These are phyloP conservation scores for Rotaria magnacalcarata DNA, from an alignment of 2,888 invertebrate genomes.

Conservation along the genomic window DNA sequence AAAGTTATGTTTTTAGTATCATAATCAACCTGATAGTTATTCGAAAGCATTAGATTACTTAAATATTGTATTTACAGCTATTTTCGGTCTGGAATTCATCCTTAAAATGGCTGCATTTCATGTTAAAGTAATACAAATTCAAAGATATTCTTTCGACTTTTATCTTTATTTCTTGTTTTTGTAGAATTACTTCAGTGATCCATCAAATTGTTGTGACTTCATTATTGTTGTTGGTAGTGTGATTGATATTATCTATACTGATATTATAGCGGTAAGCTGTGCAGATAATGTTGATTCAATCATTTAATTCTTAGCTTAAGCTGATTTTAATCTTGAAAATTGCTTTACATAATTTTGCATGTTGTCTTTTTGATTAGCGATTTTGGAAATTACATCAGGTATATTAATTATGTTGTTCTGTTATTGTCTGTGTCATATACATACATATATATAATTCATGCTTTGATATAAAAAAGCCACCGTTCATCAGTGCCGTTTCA, in stretches of 20 bases:
- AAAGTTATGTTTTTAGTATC: slow-evolving; percentile 65
- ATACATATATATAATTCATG: no score
- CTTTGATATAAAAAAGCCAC: no score
- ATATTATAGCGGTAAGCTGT: not conserved
- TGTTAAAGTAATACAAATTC: slow-evolving; percentile 73
- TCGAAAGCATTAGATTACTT: slow-evolving; percentile 80
- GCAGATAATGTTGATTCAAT: no score
- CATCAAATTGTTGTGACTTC: slow-evolving; percentile 49
- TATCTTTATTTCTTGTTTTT: slow-evolving; percentile 44
- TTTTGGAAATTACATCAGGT: not conserved
- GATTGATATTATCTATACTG: slow-evolving; percentile 70
- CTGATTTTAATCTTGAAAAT: no score
- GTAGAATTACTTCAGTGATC: slow-evolving; percentile 49
- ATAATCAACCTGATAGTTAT: slow-evolving; percentile 77
- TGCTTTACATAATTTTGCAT: no score
- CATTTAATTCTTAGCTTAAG: not conserved
- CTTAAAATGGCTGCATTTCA: slow-evolving; percentile 81
- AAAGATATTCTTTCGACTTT: no score
- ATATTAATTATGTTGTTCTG: not conserved
- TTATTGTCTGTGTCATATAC: not conserved
- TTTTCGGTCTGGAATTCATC: slow-evolving; percentile 93
- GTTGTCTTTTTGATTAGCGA: not conserved
- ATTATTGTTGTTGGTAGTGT: slow-evolving; percentile 60
- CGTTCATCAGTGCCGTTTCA: not conserved
- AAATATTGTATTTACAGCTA: slow-evolving; percentile 95